Evolutionary conservation across 2,113 vertebrate genomes (phyloP).

Genomic region (Hepsetus odoe): DNA sequence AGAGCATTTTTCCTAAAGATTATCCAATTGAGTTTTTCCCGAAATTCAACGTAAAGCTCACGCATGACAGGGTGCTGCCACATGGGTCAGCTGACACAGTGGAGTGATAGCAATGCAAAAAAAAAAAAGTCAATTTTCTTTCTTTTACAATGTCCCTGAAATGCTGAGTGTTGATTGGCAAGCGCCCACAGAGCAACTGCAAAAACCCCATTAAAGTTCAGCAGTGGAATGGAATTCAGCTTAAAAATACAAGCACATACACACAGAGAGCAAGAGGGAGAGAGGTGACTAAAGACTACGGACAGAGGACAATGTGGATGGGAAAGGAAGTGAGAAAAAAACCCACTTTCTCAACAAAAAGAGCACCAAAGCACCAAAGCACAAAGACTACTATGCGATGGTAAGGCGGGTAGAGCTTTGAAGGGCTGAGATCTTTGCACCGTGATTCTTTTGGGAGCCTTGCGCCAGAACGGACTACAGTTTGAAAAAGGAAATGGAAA

Average conservation of each 20-base stretch:
- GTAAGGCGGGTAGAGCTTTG: not conserved
- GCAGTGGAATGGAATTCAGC: not conserved
- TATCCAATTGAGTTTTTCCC: not conserved
- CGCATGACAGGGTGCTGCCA: not conserved
- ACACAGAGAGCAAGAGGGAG: not conserved
- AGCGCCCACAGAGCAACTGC: not conserved
- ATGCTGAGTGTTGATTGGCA: not conserved
- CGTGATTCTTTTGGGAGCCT: not conserved
- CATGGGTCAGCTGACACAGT: not conserved
- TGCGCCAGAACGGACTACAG: not conserved
- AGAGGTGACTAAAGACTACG: not conserved
- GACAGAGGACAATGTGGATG: not conserved
- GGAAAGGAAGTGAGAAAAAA: conserved; percentile 17
- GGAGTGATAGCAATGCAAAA: no score
- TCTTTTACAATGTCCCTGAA: not conserved
- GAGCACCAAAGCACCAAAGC: not conserved
- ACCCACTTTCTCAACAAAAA: not conserved
- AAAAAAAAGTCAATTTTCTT: no score
- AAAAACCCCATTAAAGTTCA: not conserved
- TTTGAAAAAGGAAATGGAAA: conserved; percentile 1
- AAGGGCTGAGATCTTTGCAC: not conserved
- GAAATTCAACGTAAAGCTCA: no score
- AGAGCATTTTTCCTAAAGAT: not conserved
- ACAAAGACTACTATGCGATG: not conserved
- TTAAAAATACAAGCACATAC: not conserved